phyloP scores from a whole-genome alignment of 2,113 vertebrate species.

The Mustela nigripes region DNA sequence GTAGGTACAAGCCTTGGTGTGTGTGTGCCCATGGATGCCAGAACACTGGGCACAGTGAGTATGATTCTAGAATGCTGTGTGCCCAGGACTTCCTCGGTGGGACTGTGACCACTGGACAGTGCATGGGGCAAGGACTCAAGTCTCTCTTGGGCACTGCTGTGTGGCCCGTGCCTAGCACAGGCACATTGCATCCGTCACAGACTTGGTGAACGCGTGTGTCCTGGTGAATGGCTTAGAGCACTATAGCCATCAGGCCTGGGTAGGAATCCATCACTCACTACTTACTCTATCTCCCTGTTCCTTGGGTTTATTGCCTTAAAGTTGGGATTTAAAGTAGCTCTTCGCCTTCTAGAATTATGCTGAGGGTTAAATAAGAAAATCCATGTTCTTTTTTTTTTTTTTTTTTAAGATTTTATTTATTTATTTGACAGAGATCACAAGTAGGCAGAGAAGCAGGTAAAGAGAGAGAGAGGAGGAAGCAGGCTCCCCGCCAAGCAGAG shows the following conservation, averaged over 20 bases:
- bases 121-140: accelerated
- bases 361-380: conserved; percentile 32
- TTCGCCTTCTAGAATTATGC: not conserved
- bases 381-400: too few relatives aligned
- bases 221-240: not conserved
- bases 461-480: too few relatives aligned
- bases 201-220: not conserved
- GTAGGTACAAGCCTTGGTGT: not conserved
- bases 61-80: not conserved
- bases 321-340: not conserved
- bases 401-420: too few relatives aligned
- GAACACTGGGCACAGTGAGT: accelerated
- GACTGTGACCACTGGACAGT: not conserved
- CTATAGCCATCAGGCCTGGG: not conserved
- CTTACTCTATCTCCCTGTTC: not conserved
- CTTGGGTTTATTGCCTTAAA: not conserved
- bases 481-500: too few relatives aligned
- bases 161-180: not conserved
- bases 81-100: not conserved
- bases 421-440: too few relatives aligned
- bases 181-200: not conserved
- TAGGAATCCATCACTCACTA: not conserved
- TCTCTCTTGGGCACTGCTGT: not conserved
- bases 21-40: not conserved
- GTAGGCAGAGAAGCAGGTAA: too few relatives aligned